Base-by-base conservation (phyloP, 2,113 vertebrate species). In the Trogon surrucura region DNA sequence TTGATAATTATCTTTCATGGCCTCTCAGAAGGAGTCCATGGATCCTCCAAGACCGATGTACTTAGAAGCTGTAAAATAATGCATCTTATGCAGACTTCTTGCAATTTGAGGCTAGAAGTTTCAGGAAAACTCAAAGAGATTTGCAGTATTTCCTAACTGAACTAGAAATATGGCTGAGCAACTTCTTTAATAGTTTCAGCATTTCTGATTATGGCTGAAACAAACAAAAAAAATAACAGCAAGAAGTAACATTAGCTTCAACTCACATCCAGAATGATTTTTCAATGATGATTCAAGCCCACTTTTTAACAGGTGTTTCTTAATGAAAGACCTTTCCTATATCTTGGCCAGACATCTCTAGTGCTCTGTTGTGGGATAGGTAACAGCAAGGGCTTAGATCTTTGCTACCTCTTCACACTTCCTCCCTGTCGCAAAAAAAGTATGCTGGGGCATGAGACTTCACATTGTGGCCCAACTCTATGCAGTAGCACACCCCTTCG, bases 1-100 rank as follows among this genome's bases (percentile, higher is more conserved):
- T 54, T 57, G 29, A 77, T 86, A 82, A 93, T 86, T 92, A 80
- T 69, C 32, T 90, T 93, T 80, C 71, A 88, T 56, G 22, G 57
- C 38, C 10, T 85, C 79, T 64, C 91, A 74, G 51, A 56, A 77
- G 18, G 36, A 72, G 50, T 29, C 25, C 23, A 19, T 69, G 30
- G 64, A 94, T 77, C 16, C 23, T 83, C 54, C 54, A 79, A 79
- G 53, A 71, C 9, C 69, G 54, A 72, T 57, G 10, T 11, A 48
- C 34, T 41, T n/a, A 21, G 2, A 2, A 72, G 15, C 10, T 69
- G 38, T 67, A 65, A 85, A 72, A 75, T 80, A 83, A 60, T 11
- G 67, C 10, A 82, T 51, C 38, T 82, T 71, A 23, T 34, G 16
- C 47, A 74, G 53, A 32, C 13, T 66, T 48, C 38, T 80, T 66